Evolutionary conservation across 2,113 vertebrate genomes (phyloP), one percentile per base, ranked within the genome.

Genomic region (Gallinago undulata): DNA sequence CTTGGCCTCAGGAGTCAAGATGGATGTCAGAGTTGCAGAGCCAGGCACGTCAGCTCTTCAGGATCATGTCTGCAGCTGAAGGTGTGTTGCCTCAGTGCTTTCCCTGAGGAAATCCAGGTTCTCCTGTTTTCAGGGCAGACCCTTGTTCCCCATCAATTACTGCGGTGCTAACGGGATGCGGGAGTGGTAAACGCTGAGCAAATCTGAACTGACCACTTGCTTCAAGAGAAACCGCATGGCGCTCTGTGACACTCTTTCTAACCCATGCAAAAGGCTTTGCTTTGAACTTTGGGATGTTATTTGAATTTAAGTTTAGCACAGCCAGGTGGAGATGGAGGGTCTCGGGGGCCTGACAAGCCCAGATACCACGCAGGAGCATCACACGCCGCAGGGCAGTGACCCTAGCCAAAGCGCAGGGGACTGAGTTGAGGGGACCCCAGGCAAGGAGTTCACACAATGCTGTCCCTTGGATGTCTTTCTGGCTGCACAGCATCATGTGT

Each of bases 141-240:
- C 28, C 8, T 56, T 62, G 37, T 63, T 1, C 1, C n/a, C 30
- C 22, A 15, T 39, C 3, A 1, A 11, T 37, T 57, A 17, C 31
- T 43, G n/a, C 2, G 2, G 25, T 75, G 47, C 56, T 88, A 55
- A 69, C 25, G 25, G 35, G 17, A 12, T 47, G 51, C 51, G 39
- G 39, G 13, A 47, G 13, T 13, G 30, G 62, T 60, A 33, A 59
- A 74, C 10, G 55, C 68, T 93, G 28, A 80, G 89, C 85, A 94
- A 75, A 96, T 25, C 30, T 43, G 35, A 88, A 75, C 82, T 90
- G 90, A 90, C 68, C 15, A 8, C 30, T 73, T 84, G 72, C 89
- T 94, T 89, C 4, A 3, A 17, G 19, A 83, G 84, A 84, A 91
- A 74, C 25, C 0, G 62, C 91, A 81, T 94, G 87, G 33, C 2